Conservation (phyloP, 2,797 vertebrate species). For the Sebastes hubbsi region DNA sequence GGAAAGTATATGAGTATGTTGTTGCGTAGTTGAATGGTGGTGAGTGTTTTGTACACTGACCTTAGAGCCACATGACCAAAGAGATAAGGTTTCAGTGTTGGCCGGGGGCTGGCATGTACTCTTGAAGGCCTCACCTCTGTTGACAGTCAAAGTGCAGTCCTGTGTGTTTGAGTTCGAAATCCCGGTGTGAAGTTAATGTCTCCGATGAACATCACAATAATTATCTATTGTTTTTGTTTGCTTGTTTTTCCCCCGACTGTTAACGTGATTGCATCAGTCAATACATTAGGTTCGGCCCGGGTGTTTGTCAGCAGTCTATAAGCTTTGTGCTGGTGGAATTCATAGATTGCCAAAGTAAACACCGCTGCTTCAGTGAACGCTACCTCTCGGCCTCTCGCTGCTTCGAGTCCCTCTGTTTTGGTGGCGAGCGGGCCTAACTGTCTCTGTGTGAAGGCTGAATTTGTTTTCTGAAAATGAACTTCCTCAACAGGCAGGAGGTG, state of each 20-base stretch:
- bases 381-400: slow-evolving; percentile 19
- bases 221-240: slow-evolving; percentile 18
- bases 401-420: slow-evolving; percentile 28
- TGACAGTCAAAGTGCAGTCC: slow-evolving; percentile 55
- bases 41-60: slow-evolving; percentile 64
- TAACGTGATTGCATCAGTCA: slow-evolving; percentile 40
- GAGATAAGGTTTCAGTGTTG: slow-evolving; percentile 77
- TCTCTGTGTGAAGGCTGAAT: slow-evolving; percentile 67
- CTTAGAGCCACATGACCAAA: slow-evolving; percentile 67
- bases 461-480: slow-evolving; percentile 79
- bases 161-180: slow-evolving; percentile 34
- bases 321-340: slow-evolving; percentile 39
- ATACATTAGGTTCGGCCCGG: slow-evolving; percentile 16
- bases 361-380: slow-evolving; percentile 27
- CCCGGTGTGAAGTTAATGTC: slow-evolving; percentile 22
- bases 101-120: slow-evolving; percentile 57
- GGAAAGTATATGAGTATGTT: slow-evolving; percentile 5
- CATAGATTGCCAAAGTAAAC: slow-evolving; percentile 48
- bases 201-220: slow-evolving; percentile 19
- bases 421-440: slow-evolving; percentile 22
- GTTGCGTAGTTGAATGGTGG: slow-evolving; percentile 31
- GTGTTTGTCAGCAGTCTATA: slow-evolving; percentile 45
- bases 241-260: slow-evolving; percentile 3
- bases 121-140: slow-evolving; percentile 66
- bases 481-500: slow-evolving; percentile 80